Evolutionary conservation across 1,140 invertebrate genomes (phyloP), one percentile per base, ranked within the genome.

Genomic region (Aplysia californica): DNA sequence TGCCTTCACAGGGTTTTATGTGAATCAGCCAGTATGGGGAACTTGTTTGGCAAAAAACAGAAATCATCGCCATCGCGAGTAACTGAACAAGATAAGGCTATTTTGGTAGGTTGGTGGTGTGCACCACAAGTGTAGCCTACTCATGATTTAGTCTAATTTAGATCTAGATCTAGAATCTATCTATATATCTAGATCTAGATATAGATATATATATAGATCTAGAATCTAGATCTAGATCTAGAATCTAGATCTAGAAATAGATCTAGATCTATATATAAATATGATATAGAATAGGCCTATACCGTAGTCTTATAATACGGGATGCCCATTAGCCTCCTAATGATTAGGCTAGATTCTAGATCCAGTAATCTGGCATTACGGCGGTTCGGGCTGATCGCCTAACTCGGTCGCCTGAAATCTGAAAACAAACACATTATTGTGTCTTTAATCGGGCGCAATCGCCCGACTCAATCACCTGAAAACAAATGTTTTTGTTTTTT

Each of bases 51-150:
- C 1, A 72, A 55, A 15, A 72, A 72, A 59, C 50, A 59, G 5
- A 59, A 59, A 15, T n/a, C n/a, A n/a, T n/a, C 44, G 10, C 33
- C 20, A 3, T 31, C 39, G 23, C 20, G 70, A 72, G 70, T 72
- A 3, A 72, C 70, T 2, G 70, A 72, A 64, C 70, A 72, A 41
- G 70, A 72, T 38, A 72, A 61, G 61, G 70, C 70, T 38, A 41
- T 72, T 29, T 36, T 72, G 2, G 70, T 72, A 36, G 38, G 70
- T 72, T 21, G 18, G 23, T 41, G 5, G 10, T 44, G 3, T 15
- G 10, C 6, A 15, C 29, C 29, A 26, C 10, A 10, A 15, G 10
- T 35, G 3, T 35, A 18, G 3, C 6, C 23, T 66, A 4, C 26
- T 10, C 20, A 35, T 31, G 3, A 66, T 15, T 31, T 35, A 35